Base-by-base conservation (phyloP, 2,113 vertebrate genomes). In the Macheiramphus alcinus region DNA sequence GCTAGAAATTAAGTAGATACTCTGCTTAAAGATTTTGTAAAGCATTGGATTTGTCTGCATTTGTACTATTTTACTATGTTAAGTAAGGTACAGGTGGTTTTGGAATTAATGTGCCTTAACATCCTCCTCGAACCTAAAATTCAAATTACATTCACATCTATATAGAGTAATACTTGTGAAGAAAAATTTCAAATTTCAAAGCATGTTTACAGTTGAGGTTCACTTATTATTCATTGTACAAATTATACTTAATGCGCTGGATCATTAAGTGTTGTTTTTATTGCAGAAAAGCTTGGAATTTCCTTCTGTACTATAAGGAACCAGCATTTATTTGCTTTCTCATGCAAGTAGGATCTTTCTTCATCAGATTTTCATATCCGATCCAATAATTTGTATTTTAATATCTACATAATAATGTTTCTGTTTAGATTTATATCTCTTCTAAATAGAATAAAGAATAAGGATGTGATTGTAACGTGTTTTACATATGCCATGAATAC, bases 401-500 rank as follows among this genome's bases (percentile, higher is more conserved):
- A 72, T 88, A 86, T 65, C 47, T 71, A 78, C 68, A 63, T 79
- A 89, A 79, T 75, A 83, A 67, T 50, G 26, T 63, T 79, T 80
- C 86, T 92, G 43, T 63, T 93, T 87, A 93, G 83, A 92, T 95
- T 84, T 81, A 6, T 92, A 72, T 94, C 86, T 95, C 59, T 84
- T 76, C 55, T 80, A 59, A 94, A 38, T 31, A 80, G 79, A 90
- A 80, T 73, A 78, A 84, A 79, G 90, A 72, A 58, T 43, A 87
- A 53, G 62, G 56, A 81, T 86, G 47, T 50, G 75, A 65, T 63
- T 50, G 32, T 58, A 90, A 11, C 2, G 6, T 31, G 62, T 68
- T 95, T 96, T 91, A 48, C 68, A 63, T 88, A 47, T 58, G 34
- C 16, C 11, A 4, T 45, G 68, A 91, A 56, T 80, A 32, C 43